These are phyloP conservation scores for Noctua janthe DNA, from an alignment of 2,888 invertebrate genomes.

Conservation along the genomic window DNA sequence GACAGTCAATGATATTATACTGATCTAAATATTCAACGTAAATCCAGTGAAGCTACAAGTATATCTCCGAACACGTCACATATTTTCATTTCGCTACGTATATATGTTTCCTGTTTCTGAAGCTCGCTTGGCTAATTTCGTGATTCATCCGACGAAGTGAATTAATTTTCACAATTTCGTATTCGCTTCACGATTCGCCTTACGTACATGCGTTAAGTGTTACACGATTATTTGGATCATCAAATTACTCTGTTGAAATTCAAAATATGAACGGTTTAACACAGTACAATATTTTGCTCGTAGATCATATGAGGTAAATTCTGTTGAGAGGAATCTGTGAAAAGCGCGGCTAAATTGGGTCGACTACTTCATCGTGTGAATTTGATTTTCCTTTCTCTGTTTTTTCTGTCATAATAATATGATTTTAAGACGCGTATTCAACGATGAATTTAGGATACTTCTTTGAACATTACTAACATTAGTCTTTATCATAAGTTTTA, in stretches of 20 bases:
- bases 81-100: constrained; percentile 57
- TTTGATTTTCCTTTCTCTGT: background rate
- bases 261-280: constrained; percentile 51
- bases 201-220: constrained; percentile 61
- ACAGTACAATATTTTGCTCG: constrained; percentile 36
- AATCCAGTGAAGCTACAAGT: constrained; percentile 5
- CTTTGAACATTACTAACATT: too few species aligned
- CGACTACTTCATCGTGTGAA: background rate
- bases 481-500: background rate
- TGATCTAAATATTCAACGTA: constrained; percentile 15
- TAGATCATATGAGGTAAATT: constrained; percentile 14
- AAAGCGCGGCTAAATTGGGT: constrained; percentile 1
- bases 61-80: constrained; percentile 40
- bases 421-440: constrained; percentile 5
- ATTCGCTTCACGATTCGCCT: constrained; percentile 57
- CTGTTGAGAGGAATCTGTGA: constrained; percentile 8
- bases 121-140: constrained; percentile 59
- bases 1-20: background rate
- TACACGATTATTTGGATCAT: constrained; percentile 62
- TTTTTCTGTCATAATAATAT: background rate
- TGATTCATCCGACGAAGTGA: constrained; percentile 61
- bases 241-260: constrained; percentile 59
- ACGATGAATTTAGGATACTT: background rate
- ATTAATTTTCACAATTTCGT: constrained; percentile 64
- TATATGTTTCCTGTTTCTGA: constrained; percentile 54